Percentiles rank a stretch among this genome's conserved stretches.
Evolutionary conservation across 2,888 invertebrate genomes (phyloP).

Genomic region (Phlogophora meticulosa): DNA sequence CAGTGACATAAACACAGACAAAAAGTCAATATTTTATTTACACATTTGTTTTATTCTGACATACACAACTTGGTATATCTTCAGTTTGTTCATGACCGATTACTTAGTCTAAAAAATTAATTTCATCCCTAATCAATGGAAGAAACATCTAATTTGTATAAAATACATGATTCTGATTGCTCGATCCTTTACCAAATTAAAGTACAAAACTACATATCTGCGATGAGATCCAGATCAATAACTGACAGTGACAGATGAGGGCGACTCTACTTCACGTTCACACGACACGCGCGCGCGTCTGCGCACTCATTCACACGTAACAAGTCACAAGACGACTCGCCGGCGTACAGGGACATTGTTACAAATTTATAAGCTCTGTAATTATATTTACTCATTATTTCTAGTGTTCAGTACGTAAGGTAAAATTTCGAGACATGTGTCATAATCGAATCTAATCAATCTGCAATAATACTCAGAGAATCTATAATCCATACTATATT

Average conservation of each 20-base stretch:
- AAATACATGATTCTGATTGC: slow-evolving; percentile 90
- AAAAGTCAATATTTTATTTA: slow-evolving; percentile 89
- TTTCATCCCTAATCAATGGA: slow-evolving; percentile 88
- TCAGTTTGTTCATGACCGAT: slow-evolving; percentile 89
- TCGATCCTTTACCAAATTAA: slow-evolving; percentile 84
- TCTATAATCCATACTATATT: slow-evolving; percentile 90
- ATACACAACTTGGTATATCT: slow-evolving; percentile 87
- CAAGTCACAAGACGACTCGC: slow-evolving; percentile 65
- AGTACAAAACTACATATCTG: slow-evolving; percentile 88
- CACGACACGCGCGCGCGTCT: slow-evolving; percentile 63
- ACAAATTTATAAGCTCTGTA: slow-evolving; percentile 82
- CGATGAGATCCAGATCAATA: slow-evolving; percentile 86
- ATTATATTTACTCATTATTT: slow-evolving; percentile 78
- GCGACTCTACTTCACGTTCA: slow-evolving; percentile 70
- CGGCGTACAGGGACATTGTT: slow-evolving; percentile 70
- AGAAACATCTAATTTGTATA: slow-evolving; percentile 87
- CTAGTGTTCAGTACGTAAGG: slow-evolving; percentile 84
- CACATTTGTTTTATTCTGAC: slow-evolving; percentile 88
- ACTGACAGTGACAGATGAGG: slow-evolving; percentile 74
- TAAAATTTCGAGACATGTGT: slow-evolving; percentile 77
- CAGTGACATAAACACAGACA: slow-evolving; percentile 76
- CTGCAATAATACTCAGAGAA: slow-evolving; percentile 90
- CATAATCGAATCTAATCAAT: slow-evolving; percentile 87
- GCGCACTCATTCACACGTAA: slow-evolving; percentile 63
- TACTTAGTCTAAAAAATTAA: slow-evolving; percentile 84